These are phyloP conservation scores for Escarpia spicata DNA, from an alignment of 2,888 invertebrate species.

Conservation along the genomic window DNA sequence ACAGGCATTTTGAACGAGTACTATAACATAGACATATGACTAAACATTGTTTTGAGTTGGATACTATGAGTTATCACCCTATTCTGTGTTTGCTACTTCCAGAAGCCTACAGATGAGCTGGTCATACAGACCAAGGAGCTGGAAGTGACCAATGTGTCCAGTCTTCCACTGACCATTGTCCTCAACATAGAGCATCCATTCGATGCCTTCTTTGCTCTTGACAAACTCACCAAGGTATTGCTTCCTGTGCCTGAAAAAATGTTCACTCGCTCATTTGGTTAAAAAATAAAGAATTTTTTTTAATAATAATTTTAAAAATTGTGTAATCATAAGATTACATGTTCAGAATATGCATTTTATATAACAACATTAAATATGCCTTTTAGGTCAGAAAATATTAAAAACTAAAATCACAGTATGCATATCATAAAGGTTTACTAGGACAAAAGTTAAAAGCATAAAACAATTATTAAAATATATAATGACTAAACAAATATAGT, in stretches of 20 bases:
- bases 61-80: not conserved
- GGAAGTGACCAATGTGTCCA: conserved; percentile 62
- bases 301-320: not conserved
- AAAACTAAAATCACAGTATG: no score
- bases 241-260: not conserved
- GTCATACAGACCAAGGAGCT: conserved; percentile 53
- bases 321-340: not conserved
- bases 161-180: conserved; percentile 59
- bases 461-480: no score
- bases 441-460: no score
- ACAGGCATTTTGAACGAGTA: not conserved
- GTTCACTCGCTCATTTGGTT: not conserved
- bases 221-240: not conserved
- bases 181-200: conserved; percentile 56
- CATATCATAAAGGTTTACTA: no score
- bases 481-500: no score
- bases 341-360: not conserved
- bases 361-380: not conserved
- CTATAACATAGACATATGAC: not conserved
- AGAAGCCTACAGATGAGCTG: conserved; percentile 54
- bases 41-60: not conserved
- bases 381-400: no score
- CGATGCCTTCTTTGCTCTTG: not conserved
- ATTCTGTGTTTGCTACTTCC: conserved; percentile 27
- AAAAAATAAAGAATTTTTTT: not conserved